A percentile compares a stretch with the other conserved stretches of the same genome.
phyloP scores from a whole-genome alignment of 2,797 vertebrate species.

The Poeciliopsis presidionis region DNA sequence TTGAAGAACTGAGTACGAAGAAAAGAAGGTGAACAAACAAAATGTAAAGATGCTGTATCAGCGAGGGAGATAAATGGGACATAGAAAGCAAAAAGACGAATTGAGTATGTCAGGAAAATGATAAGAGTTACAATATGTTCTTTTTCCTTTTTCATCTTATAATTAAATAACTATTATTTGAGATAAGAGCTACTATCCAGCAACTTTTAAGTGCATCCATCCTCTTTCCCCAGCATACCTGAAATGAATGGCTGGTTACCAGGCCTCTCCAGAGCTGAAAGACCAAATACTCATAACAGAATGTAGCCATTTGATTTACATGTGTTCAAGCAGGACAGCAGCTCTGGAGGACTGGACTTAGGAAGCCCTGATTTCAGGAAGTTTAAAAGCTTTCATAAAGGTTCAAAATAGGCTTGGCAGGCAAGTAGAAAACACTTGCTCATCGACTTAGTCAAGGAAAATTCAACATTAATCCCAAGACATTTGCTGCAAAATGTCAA shows the following conservation, averaged over 20 bases:
- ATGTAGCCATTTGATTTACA: neutral
- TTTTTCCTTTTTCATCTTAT: conserved; percentile 26
- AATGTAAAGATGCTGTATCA: conserved; percentile 60
- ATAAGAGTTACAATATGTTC: conserved; percentile 34
- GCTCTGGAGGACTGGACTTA: neutral
- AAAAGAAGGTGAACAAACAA: conserved; percentile 48
- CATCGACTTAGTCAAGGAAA: neutral
- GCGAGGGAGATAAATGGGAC: conserved; percentile 34
- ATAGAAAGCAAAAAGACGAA: conserved; percentile 45
- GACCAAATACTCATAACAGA: neutral
- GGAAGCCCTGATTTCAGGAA: neutral
- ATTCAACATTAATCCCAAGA: neutral
- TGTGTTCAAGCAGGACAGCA: neutral
- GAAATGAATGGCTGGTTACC: neutral
- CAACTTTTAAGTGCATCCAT: neutral
- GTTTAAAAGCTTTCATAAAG: neutral
- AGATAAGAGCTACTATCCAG: neutral
- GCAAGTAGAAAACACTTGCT: neutral
- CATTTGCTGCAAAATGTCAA: neutral
- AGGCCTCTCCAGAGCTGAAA: neutral
- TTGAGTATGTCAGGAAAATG: conserved; percentile 37
- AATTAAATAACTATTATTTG: neutral
- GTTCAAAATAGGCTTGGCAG: neutral
- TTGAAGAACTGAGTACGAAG: conserved; percentile 43
- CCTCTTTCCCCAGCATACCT: neutral